phyloP scores from a whole-genome alignment of 2,888 invertebrate species.

The Lycocerus yunnanus region DNA sequence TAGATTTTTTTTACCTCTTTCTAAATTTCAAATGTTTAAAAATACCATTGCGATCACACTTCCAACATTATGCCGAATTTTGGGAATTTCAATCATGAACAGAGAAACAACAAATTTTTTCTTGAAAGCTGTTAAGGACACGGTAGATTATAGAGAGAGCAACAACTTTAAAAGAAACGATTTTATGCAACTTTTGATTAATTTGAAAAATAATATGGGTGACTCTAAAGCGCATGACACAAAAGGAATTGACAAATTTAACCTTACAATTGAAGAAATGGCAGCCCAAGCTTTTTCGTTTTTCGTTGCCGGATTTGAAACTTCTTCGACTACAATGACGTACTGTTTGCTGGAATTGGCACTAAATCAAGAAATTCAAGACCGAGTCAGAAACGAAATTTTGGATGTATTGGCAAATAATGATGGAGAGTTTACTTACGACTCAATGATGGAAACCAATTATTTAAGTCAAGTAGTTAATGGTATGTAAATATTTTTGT shows the following conservation, averaged over 20 bases:
- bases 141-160: constrained; percentile 55
- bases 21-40: constrained; percentile 8
- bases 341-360: constrained; percentile 59
- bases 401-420: constrained; percentile 47
- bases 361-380: constrained; percentile 54
- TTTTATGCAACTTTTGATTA: constrained; percentile 60
- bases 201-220: constrained; percentile 46
- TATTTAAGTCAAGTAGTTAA: constrained; percentile 57
- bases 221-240: not conserved
- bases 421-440: constrained; percentile 55
- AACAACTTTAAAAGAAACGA: constrained; percentile 57
- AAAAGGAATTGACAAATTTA: not conserved
- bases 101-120: constrained; percentile 51
- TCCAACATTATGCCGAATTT: not conserved
- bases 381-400: constrained; percentile 54
- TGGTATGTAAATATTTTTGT: constrained; percentile 35
- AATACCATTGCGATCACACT: constrained; percentile 1
- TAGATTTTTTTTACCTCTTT: constrained; percentile 21
- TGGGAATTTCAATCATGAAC: not conserved
- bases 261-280: constrained; percentile 22
- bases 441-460: constrained; percentile 55
- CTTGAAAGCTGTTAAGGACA: constrained; percentile 51
- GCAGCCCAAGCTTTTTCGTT: constrained; percentile 43
- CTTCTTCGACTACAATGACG: constrained; percentile 52
- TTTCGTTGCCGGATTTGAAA: constrained; percentile 49